Percentiles rank a stretch among this genome's conserved stretches.
Conservation (phyloP, 2,113 vertebrate species). For the Argyrosomus japonicus region DNA sequence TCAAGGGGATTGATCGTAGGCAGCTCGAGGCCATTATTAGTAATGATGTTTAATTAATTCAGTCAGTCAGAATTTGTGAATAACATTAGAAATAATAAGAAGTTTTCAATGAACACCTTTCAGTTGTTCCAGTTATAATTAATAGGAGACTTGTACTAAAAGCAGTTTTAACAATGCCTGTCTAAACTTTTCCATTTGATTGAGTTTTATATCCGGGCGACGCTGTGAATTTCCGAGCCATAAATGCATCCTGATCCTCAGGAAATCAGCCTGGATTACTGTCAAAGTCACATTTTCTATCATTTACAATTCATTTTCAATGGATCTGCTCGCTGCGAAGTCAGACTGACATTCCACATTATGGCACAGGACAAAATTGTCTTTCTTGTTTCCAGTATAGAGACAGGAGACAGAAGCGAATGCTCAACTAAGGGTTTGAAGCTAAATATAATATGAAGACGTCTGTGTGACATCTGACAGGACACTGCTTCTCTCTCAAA, state of each 20-base stretch:
- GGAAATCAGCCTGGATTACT: constrained; percentile 72
- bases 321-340: constrained; percentile 45
- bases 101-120: constrained; percentile 23
- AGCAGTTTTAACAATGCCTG: constrained; percentile 53
- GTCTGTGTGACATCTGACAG: constrained; percentile 38
- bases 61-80: background rate
- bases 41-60: background rate
- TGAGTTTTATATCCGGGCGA: constrained; percentile 54
- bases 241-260: constrained; percentile 68
- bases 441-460: constrained; percentile 63
- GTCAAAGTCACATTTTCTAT: constrained; percentile 72
- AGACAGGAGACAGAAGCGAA: constrained; percentile 37
- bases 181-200: constrained; percentile 69
- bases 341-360: constrained; percentile 64
- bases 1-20: background rate
- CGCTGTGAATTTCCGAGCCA: constrained; percentile 32
- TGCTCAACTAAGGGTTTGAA: constrained; percentile 56
- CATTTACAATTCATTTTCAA: constrained; percentile 65
- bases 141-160: constrained; percentile 29
- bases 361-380: constrained; percentile 55
- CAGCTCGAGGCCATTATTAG: background rate
- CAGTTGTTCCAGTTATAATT: constrained; percentile 38
- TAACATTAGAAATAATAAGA: background rate
- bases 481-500: constrained; percentile 21
- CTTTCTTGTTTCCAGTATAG: constrained; percentile 42